These are phyloP conservation scores for Apamea monoglypha DNA, from an alignment of 2,888 invertebrate species.

Conservation along the genomic window DNA sequence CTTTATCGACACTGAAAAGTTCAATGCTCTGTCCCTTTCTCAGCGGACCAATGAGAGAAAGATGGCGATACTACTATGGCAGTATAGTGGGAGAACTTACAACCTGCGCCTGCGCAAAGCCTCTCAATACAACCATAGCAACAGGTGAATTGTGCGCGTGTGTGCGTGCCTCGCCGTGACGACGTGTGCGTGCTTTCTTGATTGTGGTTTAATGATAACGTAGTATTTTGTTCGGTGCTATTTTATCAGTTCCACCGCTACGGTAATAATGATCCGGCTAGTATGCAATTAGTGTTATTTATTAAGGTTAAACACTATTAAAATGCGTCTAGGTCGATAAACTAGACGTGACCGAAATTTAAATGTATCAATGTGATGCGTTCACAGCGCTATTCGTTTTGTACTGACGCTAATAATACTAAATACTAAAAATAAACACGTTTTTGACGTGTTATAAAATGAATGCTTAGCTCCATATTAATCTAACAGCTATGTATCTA, in stretches of 20 bases:
- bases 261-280: conserved; percentile 76
- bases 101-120: conserved; percentile 87
- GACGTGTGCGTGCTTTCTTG: conserved; percentile 82
- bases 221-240: conserved; percentile 83
- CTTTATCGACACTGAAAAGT: conserved; percentile 82
- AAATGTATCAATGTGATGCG: conserved; percentile 42
- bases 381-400: conserved; percentile 37
- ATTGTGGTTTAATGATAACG: conserved; percentile 86
- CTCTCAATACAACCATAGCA: conserved; percentile 84
- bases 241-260: conserved; percentile 77
- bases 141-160: conserved; percentile 87
- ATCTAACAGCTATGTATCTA: conserved; percentile 31
- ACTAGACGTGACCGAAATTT: conserved; percentile 47
- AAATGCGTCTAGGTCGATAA: conserved; percentile 67
- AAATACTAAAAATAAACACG: conserved; percentile 46
- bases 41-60: conserved; percentile 65
- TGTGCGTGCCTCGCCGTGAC: conserved; percentile 79
- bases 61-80: conserved; percentile 75
- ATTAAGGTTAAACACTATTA: conserved; percentile 71
- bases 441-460: conserved; percentile 43
- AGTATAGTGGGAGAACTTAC: conserved; percentile 83
- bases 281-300: conserved; percentile 75
- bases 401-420: conserved; percentile 30
- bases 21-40: conserved; percentile 74
- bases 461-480: conserved; percentile 20